Evolutionary conservation across 2,797 vertebrate genomes (phyloP), one percentile per base, ranked within the genome.

Genomic region (Neostethus bicornis): DNA sequence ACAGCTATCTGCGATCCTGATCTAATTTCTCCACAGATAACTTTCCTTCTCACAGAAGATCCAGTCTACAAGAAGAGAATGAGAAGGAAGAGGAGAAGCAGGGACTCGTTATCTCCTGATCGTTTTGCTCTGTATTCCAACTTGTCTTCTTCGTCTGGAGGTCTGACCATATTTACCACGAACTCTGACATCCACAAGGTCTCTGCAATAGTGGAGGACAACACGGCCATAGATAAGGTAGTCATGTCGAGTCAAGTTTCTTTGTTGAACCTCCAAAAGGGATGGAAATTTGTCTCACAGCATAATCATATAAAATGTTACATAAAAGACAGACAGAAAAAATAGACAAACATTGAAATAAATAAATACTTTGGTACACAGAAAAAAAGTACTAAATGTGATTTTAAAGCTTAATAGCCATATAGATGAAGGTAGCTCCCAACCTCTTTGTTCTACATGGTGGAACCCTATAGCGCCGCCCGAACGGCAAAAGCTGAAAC

Each of bases 21-120:
- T 14, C 19, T 29, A 7, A 31, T 46, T 34, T 35, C 66, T 34
- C 56, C 31, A 14, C 74, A 96, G 94, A 93, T 95, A 53, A 95
- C 92, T 1, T 95, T 96, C 77, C 86, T 96, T 42, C 81, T 96
- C 7, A 96, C 95, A 7, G 93, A 94, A 67, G 94, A 96, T 62
- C 90, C 88, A 1, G 86, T 62, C 2, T 75, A 79, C 47, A 61
- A 26, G 51, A 67, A 48, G 32, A 67, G 29, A 10, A 65, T 12
- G 20, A 85, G 48, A 41, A 88, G 44, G 19, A 73, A 59, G 11
- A 90, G 79, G 37, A 70, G 55, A 23, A 89, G 75, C 12, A 89
- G 81, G 28, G 86, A 90, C 61, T 28, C 63, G 17, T 70, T 94
- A 43, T 88, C 90, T 1, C 85, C 91, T 14, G 78, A 90, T 51